Base-by-base conservation (phyloP, 2,113 vertebrate species). In the Trochalopteron elliotii region DNA sequence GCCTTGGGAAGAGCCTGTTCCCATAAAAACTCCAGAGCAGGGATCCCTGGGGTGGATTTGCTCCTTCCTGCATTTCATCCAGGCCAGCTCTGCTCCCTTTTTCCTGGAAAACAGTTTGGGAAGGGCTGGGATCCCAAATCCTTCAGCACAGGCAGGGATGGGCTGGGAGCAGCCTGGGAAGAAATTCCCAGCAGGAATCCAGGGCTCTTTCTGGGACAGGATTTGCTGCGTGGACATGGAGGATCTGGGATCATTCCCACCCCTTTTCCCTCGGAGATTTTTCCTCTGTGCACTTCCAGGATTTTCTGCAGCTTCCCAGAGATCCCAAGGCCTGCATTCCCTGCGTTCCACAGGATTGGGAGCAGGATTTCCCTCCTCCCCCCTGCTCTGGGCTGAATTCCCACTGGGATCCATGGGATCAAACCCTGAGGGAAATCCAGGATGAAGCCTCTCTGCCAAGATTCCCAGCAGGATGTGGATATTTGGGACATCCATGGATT, bases 141-240 rank as follows among this genome's bases (percentile, higher is more conserved):
- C 52, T n/a, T 10, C 2, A 4, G n/a, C n/a, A n/a, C n/a, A n/a
- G n/a, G n/a, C n/a, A n/a, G n/a, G n/a, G n/a, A n/a, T n/a, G n/a
- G n/a, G n/a, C n/a, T n/a, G 44, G 70, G 42, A 63, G 15, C 28
- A 4, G 20, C 52, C 44, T 3, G 76, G 35, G 19, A n/a, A 15
- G 31, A 12, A 44, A 37, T 89, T 72, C 77, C 77, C 17, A 6
- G 25, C 44, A 5, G 39, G 37, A 31, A 76, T 31, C 14, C 42
- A 0, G 27, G n/a, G 47, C 5, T 45, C 5, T 9, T 20, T 53
- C 9, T 1, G 2, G 10, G n/a, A 12, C 5, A 1, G 28, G 39
- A 6, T 61, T 37, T 30, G 24, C 31, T 3, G 2, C 4, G 57
- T 3, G n/a, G 44, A 12, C 3, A 1, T 0, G 33, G 25, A 52